Conservation (phyloP, 2,888 invertebrate genomes). For the Creontiades dilutus region DNA sequence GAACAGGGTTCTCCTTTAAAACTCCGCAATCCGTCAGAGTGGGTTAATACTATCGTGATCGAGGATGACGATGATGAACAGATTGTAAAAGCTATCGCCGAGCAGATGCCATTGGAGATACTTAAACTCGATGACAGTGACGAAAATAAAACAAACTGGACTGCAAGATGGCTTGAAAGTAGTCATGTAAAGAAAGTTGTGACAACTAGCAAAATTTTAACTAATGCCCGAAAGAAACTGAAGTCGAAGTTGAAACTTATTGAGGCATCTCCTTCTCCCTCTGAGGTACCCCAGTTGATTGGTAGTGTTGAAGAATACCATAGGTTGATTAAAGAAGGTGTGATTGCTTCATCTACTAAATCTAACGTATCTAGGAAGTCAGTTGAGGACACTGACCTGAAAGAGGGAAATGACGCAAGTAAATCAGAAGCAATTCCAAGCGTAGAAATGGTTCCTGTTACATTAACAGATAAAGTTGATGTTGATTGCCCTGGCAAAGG, state of each 20-base stretch:
- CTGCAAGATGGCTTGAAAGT: constrained; percentile 75
- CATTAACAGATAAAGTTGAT: not conserved
- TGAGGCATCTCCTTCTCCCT: not conserved
- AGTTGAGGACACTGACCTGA: not conserved
- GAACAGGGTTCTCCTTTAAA: too few species aligned
- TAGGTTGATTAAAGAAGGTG: constrained; percentile 40
- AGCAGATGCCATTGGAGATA: constrained; percentile 42
- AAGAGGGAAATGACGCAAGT: not conserved
- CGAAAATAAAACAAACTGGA: constrained; percentile 72
- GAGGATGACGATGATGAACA: constrained; percentile 44
- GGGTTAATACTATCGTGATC: not conserved
- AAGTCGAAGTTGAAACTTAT: constrained; percentile 59
- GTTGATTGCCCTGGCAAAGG: not conserved
- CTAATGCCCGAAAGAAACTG: constrained; percentile 76
- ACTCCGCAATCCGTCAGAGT: too few species aligned
- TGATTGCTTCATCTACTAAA: constrained; percentile 32
- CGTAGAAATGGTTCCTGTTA: not conserved
- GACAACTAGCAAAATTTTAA: constrained; percentile 76
- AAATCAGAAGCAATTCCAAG: not conserved
- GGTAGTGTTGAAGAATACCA: constrained; percentile 65
- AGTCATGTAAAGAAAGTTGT: constrained; percentile 76
- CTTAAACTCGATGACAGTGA: constrained; percentile 73
- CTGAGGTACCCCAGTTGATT: constrained; percentile 40
- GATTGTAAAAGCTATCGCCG: not conserved
- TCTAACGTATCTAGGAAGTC: not conserved